These are phyloP conservation scores for Vulpes lagopus DNA, from an alignment of 2,113 vertebrate genomes.

Conservation along the genomic window DNA sequence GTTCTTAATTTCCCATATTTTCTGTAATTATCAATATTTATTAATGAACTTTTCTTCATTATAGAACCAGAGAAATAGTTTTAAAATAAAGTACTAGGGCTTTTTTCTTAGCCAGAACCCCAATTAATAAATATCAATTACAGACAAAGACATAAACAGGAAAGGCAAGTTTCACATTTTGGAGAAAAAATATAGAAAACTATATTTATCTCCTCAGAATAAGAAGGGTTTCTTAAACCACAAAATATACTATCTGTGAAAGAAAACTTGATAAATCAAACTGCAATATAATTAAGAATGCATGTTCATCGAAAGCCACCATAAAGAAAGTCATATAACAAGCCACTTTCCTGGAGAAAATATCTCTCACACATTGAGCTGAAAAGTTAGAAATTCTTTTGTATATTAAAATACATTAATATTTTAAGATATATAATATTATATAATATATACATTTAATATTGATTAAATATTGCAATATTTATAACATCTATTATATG, in stretches of 20 bases:
- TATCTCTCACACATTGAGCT: background rate
- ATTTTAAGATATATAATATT: background rate
- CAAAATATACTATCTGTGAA: background rate
- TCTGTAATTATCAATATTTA: background rate
- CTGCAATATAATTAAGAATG: background rate
- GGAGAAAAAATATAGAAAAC: conserved; percentile 24
- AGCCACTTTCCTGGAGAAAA: background rate
- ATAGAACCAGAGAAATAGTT: background rate
- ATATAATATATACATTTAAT: background rate
- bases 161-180: background rate
- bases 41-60: background rate
- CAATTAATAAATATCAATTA: background rate
- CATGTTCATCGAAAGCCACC: background rate
- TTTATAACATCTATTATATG: background rate
- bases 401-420: background rate
- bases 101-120: conserved; percentile 27
- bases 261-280: background rate
- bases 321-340: background rate
- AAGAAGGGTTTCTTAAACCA: conserved; percentile 26
- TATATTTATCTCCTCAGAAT: background rate
- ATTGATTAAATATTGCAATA: background rate
- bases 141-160: background rate
- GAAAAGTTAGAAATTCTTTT: background rate
- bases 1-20: conserved; percentile 3
- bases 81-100: background rate